These are phyloP conservation scores for human DNA, from an alignment of 2,113 vertebrate genomes.

Conservation along the genomic window GRCh38 chr18:9417001-9417500, in stretches of 20 bases:
- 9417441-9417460: neutral
- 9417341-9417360: neutral
- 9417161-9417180: neutral
- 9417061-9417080: neutral
- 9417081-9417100: neutral
- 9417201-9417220: neutral
- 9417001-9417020: neutral
- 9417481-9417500: conserved; percentile 58
- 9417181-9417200: neutral
- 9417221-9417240: neutral
- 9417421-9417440: conserved; percentile 73
- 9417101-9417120: neutral
- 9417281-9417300: conserved; percentile 71
- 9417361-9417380: conserved; percentile 72
- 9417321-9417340: conserved; percentile 68
- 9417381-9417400: conserved; percentile 55
- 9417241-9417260: neutral
- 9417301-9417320: conserved; percentile 60
- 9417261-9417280: conserved; percentile 53
- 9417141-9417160: neutral
- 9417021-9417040: neutral
- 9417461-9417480: conserved; percentile 61
- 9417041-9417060: neutral
- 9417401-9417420: conserved; percentile 58
- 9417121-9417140: neutral